Conservation (phyloP, 2,888 invertebrate genomes). For the Pheosia gnoma region DNA sequence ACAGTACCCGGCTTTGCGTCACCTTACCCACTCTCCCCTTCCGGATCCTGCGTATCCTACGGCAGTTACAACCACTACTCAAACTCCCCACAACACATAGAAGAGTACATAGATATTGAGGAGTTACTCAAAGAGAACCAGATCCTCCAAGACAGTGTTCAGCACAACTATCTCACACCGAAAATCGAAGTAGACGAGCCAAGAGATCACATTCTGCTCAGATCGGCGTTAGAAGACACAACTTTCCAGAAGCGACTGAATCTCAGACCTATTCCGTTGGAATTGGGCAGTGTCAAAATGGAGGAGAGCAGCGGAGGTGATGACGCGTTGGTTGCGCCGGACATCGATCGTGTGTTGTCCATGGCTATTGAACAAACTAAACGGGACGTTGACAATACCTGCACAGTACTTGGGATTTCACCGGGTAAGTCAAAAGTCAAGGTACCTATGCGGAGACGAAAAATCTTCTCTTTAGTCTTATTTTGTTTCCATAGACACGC, state of each 20-base stretch:
- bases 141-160: slow-evolving; percentile 77
- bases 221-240: slow-evolving; percentile 93
- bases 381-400: slow-evolving; percentile 93
- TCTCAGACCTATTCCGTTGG: slow-evolving; percentile 89
- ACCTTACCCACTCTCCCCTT: slow-evolving; percentile 83
- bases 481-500: too few relatives aligned
- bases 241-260: slow-evolving; percentile 94
- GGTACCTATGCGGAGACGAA: not conserved
- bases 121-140: slow-evolving; percentile 84
- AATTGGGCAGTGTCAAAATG: slow-evolving; percentile 86
- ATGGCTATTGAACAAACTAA: slow-evolving; percentile 94
- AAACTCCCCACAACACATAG: slow-evolving; percentile 77
- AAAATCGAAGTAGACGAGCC: slow-evolving; percentile 83
- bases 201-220: slow-evolving; percentile 89
- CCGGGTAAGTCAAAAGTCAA: slow-evolving; percentile 87
- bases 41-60: slow-evolving; percentile 83
- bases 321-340: slow-evolving; percentile 86
- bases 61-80: slow-evolving; percentile 83
- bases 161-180: slow-evolving; percentile 74
- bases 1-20: slow-evolving; percentile 78
- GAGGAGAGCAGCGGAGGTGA: slow-evolving; percentile 86
- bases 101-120: slow-evolving; percentile 86
- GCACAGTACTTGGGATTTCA: slow-evolving; percentile 93
- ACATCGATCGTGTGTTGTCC: slow-evolving; percentile 92
- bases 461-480: too few relatives aligned